Conservation (phyloP, 2,797 vertebrate genomes). For the Brachyrhaphis roseni region DNA sequence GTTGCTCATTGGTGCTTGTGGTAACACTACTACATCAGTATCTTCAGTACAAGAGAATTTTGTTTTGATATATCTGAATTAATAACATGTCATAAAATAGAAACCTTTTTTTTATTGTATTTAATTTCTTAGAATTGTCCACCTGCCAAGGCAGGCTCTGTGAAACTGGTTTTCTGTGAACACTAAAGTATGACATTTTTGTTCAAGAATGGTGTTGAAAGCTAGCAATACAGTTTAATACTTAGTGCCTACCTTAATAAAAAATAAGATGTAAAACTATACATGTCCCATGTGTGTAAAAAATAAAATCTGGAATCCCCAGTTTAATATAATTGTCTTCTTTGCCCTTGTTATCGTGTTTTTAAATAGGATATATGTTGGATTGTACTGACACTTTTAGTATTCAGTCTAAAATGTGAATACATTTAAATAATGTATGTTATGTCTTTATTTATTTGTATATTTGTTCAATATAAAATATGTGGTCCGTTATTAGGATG, state of each 20-base stretch:
- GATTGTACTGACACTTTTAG: background rate
- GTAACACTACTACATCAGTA: background rate
- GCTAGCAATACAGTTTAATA: background rate
- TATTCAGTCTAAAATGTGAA: background rate
- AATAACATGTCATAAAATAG: background rate
- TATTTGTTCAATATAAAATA: background rate
- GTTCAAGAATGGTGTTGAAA: background rate
- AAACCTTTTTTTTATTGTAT: background rate
- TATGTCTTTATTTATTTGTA: background rate
- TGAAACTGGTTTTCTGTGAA: background rate
- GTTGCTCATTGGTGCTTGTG: background rate
- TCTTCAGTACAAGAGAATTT: background rate
- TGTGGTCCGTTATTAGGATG: background rate
- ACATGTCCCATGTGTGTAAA: background rate
- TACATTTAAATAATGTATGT: background rate
- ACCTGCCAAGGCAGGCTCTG: background rate
- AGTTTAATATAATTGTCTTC: background rate
- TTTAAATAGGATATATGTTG: background rate
- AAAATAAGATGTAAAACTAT: background rate
- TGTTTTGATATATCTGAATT: background rate
- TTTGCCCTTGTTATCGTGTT: background rate
- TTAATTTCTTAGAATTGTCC: background rate
- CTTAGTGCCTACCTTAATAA: background rate
- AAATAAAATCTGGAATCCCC: background rate
- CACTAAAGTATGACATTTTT: background rate